A percentile compares a stretch with the other conserved stretches of the same genome.
These are phyloP conservation scores for Nematolebias whitei DNA, from an alignment of 2,113 vertebrate species.

Conservation along the genomic window DNA sequence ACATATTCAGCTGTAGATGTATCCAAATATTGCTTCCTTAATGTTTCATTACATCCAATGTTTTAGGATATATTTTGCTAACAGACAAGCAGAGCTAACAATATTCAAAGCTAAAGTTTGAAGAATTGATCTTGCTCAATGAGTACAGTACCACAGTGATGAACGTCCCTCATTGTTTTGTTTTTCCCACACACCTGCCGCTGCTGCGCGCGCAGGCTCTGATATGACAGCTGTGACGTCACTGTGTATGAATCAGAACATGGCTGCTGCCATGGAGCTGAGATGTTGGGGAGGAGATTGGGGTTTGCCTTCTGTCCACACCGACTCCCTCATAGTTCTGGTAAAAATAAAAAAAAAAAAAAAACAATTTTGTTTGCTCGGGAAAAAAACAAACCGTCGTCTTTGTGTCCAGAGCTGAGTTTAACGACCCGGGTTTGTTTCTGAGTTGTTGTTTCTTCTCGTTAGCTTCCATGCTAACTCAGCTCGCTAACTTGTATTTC, in stretches of 20 bases:
- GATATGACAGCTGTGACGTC: slow-evolving; percentile 52
- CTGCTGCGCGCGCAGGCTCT: neutral
- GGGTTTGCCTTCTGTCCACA: slow-evolving; percentile 93
- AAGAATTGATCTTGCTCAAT: too few relatives aligned
- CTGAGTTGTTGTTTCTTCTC: neutral
- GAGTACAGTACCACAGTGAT: too few relatives aligned
- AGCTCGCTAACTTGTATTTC: neutral
- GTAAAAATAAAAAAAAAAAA: slow-evolving; percentile 79
- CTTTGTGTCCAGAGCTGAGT: neutral
- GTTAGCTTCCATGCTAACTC: slow-evolving; percentile 67
- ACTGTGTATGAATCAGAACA: slow-evolving; percentile 66
- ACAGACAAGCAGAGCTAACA: too few relatives aligned
- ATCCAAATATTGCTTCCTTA: too few relatives aligned
- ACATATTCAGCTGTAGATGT: too few relatives aligned
- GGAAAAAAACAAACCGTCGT: neutral
- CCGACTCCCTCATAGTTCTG: slow-evolving; percentile 90
- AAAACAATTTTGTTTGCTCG: neutral
- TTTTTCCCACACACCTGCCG: too few relatives aligned
- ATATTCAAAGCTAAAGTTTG: too few relatives aligned
- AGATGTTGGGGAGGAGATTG: slow-evolving; percentile 93
- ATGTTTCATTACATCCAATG: too few relatives aligned
- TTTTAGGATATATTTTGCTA: too few relatives aligned
- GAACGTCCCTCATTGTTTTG: too few relatives aligned
- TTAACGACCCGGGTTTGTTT: neutral
- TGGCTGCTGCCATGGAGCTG: slow-evolving; percentile 93